phyloP scores from a whole-genome alignment of 2,888 invertebrate genomes.

The Andrena chrysosceles region DNA sequence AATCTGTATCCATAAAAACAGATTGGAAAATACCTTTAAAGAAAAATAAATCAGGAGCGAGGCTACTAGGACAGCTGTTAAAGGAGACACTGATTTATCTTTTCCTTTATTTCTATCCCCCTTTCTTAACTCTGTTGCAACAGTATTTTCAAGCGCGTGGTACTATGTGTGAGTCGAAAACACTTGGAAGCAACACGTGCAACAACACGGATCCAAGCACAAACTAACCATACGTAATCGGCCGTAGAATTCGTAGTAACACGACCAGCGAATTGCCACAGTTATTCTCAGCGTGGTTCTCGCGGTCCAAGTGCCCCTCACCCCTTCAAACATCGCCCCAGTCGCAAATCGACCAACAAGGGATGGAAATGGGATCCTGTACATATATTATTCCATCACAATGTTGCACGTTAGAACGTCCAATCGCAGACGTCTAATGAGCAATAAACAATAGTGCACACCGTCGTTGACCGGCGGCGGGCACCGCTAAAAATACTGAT shows the following conservation, averaged over 20 bases:
- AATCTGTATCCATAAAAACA: too few relatives aligned
- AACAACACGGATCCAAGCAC: background rate
- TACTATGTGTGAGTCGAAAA: background rate
- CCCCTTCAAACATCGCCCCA: background rate
- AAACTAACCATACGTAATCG: slow-evolving; percentile 5
- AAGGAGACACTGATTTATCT: too few relatives aligned
- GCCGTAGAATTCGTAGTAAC: slow-evolving; percentile 18
- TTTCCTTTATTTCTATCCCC: background rate
- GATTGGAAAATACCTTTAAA: too few relatives aligned
- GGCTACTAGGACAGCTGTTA: too few relatives aligned
- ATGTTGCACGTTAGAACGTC: background rate
- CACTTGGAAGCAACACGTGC: background rate
- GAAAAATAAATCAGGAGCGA: too few relatives aligned
- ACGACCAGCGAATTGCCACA: slow-evolving; percentile 3
- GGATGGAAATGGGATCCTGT: too few relatives aligned
- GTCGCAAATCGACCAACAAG: too few relatives aligned
- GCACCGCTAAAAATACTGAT: slow-evolving; percentile 80
- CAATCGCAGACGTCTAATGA: slow-evolving; percentile 3
- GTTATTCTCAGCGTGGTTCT: slow-evolving; percentile 28
- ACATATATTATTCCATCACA: too few relatives aligned
- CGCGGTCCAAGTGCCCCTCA: slow-evolving; percentile 6
- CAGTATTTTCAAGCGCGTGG: too few relatives aligned
- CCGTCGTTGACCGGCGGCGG: slow-evolving; percentile 66
- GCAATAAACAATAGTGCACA: slow-evolving; percentile 72
- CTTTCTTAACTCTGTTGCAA: too few relatives aligned